Percentiles rank a stretch among this genome's conserved stretches.
Conservation (phyloP, 2,797 vertebrate species). For the Thunnus albacares region DNA sequence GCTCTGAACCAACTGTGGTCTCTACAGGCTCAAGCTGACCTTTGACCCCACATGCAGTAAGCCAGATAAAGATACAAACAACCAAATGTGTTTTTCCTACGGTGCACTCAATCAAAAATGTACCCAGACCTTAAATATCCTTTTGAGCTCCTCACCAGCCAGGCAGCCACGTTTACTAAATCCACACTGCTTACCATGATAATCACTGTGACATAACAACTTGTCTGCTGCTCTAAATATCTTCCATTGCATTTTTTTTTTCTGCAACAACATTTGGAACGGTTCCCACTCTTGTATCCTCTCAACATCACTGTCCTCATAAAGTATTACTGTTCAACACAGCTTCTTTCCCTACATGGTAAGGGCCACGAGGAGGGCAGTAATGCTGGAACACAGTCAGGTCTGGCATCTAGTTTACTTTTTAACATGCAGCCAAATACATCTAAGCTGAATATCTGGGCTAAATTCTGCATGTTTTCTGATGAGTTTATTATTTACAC, state of each 20-base stretch:
- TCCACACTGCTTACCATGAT: constrained; percentile 6
- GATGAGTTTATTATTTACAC: neutral
- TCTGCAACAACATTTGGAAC: constrained; percentile 47
- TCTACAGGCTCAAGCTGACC: constrained; percentile 40
- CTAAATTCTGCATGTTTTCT: constrained; percentile 3
- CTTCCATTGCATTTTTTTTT: constrained; percentile 20
- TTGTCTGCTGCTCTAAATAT: constrained; percentile 48
- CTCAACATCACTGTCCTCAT: constrained; percentile 52
- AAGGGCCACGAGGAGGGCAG: constrained; percentile 50
- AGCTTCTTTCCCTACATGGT: constrained; percentile 75
- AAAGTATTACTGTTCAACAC: constrained; percentile 33
- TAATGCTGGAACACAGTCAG: constrained; percentile 38
- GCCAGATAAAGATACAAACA: constrained; percentile 36
- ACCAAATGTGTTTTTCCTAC: constrained; percentile 13
- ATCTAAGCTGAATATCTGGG: neutral
- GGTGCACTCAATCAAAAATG: constrained; percentile 13
- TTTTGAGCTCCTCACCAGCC: constrained; percentile 1
- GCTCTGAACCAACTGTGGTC: constrained; percentile 49
- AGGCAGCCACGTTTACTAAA: constrained; percentile 11
- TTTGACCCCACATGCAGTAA: constrained; percentile 43
- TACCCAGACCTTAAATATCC: constrained; percentile 24
- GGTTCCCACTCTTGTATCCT: constrained; percentile 54
- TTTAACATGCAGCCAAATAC: constrained; percentile 17
- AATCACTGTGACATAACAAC: constrained; percentile 32
- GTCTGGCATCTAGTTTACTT: constrained; percentile 45